These are phyloP conservation scores for Dicaeum eximium DNA, from an alignment of 2,113 vertebrate genomes.

Conservation along the genomic window DNA sequence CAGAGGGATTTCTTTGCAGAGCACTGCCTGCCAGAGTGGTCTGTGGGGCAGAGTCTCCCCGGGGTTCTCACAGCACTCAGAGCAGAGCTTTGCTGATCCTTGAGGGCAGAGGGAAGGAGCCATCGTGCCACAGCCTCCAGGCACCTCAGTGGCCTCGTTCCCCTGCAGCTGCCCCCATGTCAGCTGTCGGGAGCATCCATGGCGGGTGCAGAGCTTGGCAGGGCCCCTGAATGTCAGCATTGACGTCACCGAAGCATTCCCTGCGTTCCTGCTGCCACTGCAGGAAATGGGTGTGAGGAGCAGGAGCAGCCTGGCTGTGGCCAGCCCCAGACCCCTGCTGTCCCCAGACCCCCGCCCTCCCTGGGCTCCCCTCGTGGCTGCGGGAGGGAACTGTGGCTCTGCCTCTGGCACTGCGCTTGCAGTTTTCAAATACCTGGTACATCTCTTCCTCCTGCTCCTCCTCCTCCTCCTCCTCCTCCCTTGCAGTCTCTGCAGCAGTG, in stretches of 20 bases:
- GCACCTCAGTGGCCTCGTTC: accelerated
- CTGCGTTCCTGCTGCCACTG: slow-evolving; percentile 59
- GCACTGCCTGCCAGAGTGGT: background rate
- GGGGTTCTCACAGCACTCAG: accelerated
- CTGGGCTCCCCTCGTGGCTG: background rate
- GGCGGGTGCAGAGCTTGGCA: slow-evolving; percentile 18
- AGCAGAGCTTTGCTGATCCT: accelerated
- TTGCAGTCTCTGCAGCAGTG: background rate
- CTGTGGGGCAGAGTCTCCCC: accelerated
- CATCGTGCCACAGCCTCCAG: accelerated
- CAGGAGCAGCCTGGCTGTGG: background rate
- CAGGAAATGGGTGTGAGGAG: slow-evolving; percentile 43
- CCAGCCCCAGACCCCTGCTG: background rate
- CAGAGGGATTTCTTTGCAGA: background rate
- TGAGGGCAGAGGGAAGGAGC: background rate
- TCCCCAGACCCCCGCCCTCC: background rate
- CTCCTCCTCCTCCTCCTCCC: background rate
- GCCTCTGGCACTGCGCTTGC: background rate
- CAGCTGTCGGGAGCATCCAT: slow-evolving; percentile 50
- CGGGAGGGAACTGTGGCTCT: background rate
- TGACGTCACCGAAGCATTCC: slow-evolving; percentile 75
- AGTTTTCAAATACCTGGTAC: background rate
- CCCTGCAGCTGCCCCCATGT: background rate
- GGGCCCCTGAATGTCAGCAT: slow-evolving; percentile 73
- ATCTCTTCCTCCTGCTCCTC: background rate